Base-by-base conservation (phyloP, 2,113 vertebrate species). In the Heteronetta atricapilla region DNA sequence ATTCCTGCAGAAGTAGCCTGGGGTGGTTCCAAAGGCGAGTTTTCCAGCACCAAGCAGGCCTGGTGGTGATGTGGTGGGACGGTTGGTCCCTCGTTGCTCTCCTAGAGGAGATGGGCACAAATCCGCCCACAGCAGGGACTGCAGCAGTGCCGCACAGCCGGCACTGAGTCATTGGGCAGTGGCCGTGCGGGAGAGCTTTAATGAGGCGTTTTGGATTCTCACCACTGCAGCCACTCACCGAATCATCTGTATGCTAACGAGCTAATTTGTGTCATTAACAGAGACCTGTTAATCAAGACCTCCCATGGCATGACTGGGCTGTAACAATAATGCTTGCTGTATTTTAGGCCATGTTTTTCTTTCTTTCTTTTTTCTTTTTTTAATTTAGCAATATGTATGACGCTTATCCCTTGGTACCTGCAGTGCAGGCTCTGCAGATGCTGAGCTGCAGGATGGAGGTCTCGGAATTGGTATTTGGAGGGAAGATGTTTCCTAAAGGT, bases 191-290 rank as follows among this genome's bases (percentile, higher is more conserved):
- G 66, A 48, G 53, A 91, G 64, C 33, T 78, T 80, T 79, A 90
- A 92, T 1, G 7, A 82, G 50, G 36, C 0, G 0, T 58, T 66
- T 93, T 62, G 52, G 82, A 92, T 90, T 81, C 67, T 81, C 5
- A 8, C 77, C 3, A 22, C 56, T 93, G 74, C 42, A 80, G 59
- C 78, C 3, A 0, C n/a, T 80, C 80, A 76, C 69, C 0, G 0
- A 62, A 68, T 95, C 66, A 64, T 88, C 86, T 87, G 48, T 90
- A 77, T 93, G 88, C 68, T 93, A 91, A 94, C 88, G 69, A 90
- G 38, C 76, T 94, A 67, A 94, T 95, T 72, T 93, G 59, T 95
- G 76, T 86, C 82, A 91, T 94, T 95, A 95, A 67, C 72, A 93
- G 68, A 82, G 64, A 60, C n/a, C 86, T 81, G 86, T 86, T 96